These are phyloP conservation scores for Aepyceros melampus DNA, from an alignment of 2,113 vertebrate genomes.

Conservation along the genomic window DNA sequence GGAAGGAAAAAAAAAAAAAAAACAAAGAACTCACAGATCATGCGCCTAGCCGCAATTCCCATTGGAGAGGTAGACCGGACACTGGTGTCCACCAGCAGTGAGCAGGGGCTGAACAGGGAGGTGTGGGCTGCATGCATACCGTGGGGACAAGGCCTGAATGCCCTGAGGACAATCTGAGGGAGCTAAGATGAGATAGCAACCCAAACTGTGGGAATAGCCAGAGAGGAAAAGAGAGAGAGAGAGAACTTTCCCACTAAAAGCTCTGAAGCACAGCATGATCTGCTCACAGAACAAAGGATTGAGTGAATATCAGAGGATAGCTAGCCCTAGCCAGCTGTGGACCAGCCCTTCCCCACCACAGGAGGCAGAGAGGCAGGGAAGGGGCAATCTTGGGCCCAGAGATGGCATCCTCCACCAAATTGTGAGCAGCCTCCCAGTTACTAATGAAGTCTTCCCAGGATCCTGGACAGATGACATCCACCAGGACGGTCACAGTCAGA, in stretches of 20 bases:
- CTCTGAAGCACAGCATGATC: neutral
- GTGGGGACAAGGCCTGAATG: neutral
- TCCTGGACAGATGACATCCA: neutral
- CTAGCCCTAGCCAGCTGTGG: neutral
- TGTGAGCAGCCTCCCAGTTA: neutral
- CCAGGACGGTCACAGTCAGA: neutral
- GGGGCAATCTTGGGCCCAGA: neutral
- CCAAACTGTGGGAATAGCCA: neutral
- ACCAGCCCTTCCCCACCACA: rapidly evolving
- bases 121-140: rapidly evolving
- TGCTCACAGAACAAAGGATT: neutral
- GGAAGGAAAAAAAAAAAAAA: neutral
- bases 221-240: neutral
- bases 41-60: rapidly evolving
- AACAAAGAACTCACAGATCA: neutral
- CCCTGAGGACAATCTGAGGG: neutral
- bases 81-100: rapidly evolving
- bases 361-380: neutral
- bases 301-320: neutral
- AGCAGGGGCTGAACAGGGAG: neutral
- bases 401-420: neutral
- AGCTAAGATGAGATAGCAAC: neutral
- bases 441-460: neutral
- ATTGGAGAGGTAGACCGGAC: neutral
- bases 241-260: neutral